These are phyloP conservation scores for Philypnodon macrostomus DNA, from an alignment of 2,797 vertebrate genomes.

Conservation along the genomic window DNA sequence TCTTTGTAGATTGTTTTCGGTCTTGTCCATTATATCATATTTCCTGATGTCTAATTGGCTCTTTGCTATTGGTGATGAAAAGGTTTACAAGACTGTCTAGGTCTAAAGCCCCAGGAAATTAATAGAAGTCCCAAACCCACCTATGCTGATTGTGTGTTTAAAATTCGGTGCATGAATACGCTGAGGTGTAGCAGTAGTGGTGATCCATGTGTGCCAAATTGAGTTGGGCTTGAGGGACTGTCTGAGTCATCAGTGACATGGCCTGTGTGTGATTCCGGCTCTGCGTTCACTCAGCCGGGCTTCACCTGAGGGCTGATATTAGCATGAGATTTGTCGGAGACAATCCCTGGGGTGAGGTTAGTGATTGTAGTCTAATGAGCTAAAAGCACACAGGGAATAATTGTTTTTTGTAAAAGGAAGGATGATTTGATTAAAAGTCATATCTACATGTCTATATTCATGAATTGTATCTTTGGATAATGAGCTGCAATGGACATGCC, in stretches of 20 bases:
- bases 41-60: conserved; percentile 33
- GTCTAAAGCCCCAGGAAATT: conserved; percentile 26
- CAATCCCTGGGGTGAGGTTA: conserved; percentile 40
- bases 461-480: neutral
- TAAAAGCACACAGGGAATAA: conserved; percentile 27
- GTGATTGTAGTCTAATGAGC: conserved; percentile 38
- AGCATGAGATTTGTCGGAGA: conserved; percentile 46
- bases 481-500: neutral
- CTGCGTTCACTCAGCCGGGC: conserved; percentile 35
- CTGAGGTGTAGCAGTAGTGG: conserved; percentile 53
- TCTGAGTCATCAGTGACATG: conserved; percentile 65
- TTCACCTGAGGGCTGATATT: conserved; percentile 48
- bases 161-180: conserved; percentile 60
- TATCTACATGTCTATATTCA: conserved; percentile 5
- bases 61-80: conserved; percentile 26
- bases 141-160: conserved; percentile 35
- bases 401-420: conserved; percentile 6
- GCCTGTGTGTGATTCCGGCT: conserved; percentile 51
- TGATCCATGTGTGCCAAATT: conserved; percentile 63
- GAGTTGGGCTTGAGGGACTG: conserved; percentile 65
- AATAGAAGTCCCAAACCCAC: conserved; percentile 25
- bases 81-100: conserved; percentile 16
- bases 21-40: conserved; percentile 5
- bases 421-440: conserved; percentile 8
- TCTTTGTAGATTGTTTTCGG: conserved; percentile 12